Evolutionary conservation across 2,797 vertebrate genomes (phyloP).

Genomic region (Sebastes alutus): DNA sequence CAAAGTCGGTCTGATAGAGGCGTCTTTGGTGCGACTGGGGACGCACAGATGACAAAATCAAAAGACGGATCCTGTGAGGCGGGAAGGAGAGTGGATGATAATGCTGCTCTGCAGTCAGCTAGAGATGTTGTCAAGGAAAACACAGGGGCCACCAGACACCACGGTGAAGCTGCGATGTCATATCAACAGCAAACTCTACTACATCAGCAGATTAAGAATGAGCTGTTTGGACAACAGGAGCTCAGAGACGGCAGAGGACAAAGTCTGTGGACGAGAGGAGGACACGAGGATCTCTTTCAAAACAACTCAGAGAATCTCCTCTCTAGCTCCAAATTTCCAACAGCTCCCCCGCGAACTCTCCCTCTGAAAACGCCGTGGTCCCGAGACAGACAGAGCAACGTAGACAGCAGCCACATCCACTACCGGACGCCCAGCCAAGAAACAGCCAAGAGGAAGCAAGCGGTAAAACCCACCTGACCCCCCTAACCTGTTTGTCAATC

Average conservation of each 20-base stretch:
- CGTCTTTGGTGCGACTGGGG: conserved; percentile 21
- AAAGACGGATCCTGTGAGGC: conserved; percentile 45
- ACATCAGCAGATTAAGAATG: conserved; percentile 31
- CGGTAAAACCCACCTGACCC: conserved; percentile 74
- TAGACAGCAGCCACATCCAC: conserved; percentile 80
- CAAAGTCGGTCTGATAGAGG: conserved; percentile 45
- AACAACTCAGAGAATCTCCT: conserved; percentile 48
- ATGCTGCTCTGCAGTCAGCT: neutral
- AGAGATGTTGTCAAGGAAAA: conserved; percentile 35
- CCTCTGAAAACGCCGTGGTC: conserved; percentile 81
- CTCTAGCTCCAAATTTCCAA: conserved; percentile 51
- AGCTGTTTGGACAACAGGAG: conserved; percentile 46
- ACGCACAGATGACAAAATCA: conserved; percentile 50
- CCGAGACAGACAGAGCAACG: conserved; percentile 70
- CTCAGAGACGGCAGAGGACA: conserved; percentile 56
- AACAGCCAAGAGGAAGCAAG: conserved; percentile 82
- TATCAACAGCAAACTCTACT: conserved; percentile 33
- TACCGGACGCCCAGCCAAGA: conserved; percentile 77
- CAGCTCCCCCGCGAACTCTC: conserved; percentile 73
- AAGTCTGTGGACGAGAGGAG: conserved; percentile 51
- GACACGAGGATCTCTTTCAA: conserved; percentile 55
- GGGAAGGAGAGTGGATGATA: conserved; percentile 41
- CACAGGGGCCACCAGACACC: conserved; percentile 1
- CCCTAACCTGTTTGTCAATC: conserved; percentile 72
- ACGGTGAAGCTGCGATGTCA: neutral